Evolutionary conservation across 2,113 vertebrate species (phyloP), one percentile per base, ranked within the genome.

Genomic region (Odobenus rosmarus): DNA sequence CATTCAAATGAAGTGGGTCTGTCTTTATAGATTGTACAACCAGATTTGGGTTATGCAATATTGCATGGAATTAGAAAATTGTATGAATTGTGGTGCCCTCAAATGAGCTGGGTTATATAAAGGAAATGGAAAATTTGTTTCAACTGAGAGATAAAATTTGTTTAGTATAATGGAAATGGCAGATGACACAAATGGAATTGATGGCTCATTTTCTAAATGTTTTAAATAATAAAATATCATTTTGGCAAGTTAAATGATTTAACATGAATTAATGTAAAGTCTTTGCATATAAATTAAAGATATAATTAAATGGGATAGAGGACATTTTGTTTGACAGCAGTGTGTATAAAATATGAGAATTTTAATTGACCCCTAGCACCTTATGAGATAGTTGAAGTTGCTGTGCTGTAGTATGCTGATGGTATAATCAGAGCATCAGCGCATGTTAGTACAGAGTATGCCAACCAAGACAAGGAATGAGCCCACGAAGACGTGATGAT

Each of bases 191-290:
- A 79, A 7, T 82, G 3, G 23, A 97, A 92, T 42, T 74, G 39
- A 83, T 95, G 53, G 67, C 28, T 96, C 59, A 74, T n/a, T 89
- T 90, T 92, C 21, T 24, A 79, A 95, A 55, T 69, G 26, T 88
- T 94, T 90, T 90, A 93, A 95, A 81, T 95, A 87, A 83, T 46
- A 94, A 90, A 94, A 62, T 90, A 81, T 12, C 4, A 83, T 88
- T 95, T 67, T 76, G 59, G 11, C 19, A 96, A 96, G 62, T 96
- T 91, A 89, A 96, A 80, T 93, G 24, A 96, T 90, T 84, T 80
- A 49, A 79, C 28, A 59, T 67, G 49, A 97, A 83, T 69, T 90
- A 64, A 82, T 16, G 11, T 46, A 88, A 86, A 69, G 9, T 93
- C 1, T 90, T 94, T 96, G 39, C 33, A 94, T 62, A 51, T 80